Base-by-base conservation (phyloP, 2,888 invertebrate species). In the Cheilosia variabilis region DNA sequence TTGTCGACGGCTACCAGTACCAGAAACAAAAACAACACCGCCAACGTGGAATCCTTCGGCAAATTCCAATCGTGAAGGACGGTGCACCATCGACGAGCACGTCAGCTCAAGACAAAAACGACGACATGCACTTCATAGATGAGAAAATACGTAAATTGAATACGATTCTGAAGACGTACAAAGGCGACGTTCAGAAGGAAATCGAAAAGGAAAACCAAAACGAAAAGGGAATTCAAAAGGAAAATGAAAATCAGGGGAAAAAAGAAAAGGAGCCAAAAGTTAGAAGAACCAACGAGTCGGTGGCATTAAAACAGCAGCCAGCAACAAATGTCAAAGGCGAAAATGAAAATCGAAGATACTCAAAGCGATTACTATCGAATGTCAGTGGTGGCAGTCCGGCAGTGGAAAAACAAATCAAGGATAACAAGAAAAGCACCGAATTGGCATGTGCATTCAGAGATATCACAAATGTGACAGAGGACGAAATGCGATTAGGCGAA, bases 61-160 rank as follows among this genome's bases (percentile, higher is more conserved):
- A 71, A 71, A 71, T 71, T 66, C 76, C 66, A 66, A 66, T 76
- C 31, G n/a, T n/a, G 47, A 76, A 76, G 76, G 76, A 76, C 78
- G 58, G 22, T 47, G 19, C 62, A 69, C 17, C 41, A 3, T 13
- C 52, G 10, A 10, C 24, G 9, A 66, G 34, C 15, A 41, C 47
- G 27, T 34, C 77, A 62, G 41, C 17, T 52, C 27, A 58, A 41
- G 34, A 60, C 9, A 19, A 55, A 15, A 24, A 62, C 19, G 34
- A 53, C 34, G 43, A 62, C 45, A 83, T 83, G 66, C 47, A 50
- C 6, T 43, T 13, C 7, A 72, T 83, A 9, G 71, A 83, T 55
- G 62, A 57, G 27, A 57, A 83, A 57, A 63, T 73, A 10, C 27
- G 15, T 37, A 73, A 57, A 24, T 66, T 63, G 45, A 45, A 50